phyloP scores from a whole-genome alignment of 2,113 vertebrate species.

The Pangasianodon gigas region DNA sequence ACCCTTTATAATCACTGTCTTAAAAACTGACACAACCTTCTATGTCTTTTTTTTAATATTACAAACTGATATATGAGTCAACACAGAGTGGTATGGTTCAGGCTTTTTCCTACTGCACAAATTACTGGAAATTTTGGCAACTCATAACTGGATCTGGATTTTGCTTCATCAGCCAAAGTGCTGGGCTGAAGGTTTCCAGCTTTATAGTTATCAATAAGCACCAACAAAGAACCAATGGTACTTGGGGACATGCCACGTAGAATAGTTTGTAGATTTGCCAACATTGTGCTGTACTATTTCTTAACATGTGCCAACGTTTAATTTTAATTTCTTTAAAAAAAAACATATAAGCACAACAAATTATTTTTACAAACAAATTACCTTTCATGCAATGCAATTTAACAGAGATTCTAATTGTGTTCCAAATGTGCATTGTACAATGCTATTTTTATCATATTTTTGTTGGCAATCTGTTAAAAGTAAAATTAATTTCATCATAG shows the following conservation, averaged over 20 bases:
- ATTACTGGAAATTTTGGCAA: neutral
- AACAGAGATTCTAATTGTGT: neutral
- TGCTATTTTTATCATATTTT: neutral
- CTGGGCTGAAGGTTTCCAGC: neutral
- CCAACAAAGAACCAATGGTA: neutral
- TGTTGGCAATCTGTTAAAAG: neutral
- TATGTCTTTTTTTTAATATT: neutral
- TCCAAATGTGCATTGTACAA: neutral
- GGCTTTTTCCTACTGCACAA: neutral
- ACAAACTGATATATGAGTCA: neutral
- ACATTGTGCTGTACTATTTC: neutral
- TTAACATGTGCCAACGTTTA: neutral
- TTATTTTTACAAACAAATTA: neutral
- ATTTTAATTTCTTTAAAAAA: neutral
- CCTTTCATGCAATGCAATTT: neutral
- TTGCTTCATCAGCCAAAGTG: neutral
- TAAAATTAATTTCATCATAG: neutral
- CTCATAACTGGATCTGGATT: neutral
- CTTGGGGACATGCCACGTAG: neutral
- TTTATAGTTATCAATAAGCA: neutral
- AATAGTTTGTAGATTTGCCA: constrained; percentile 1
- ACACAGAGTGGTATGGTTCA: neutral
- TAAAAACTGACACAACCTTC: constrained; percentile 26
- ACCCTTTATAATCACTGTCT: constrained; percentile 47
- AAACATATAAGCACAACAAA: neutral